Evolutionary conservation across 2,797 vertebrate genomes (phyloP).

Genomic region (Mergus octosetaceus): DNA sequence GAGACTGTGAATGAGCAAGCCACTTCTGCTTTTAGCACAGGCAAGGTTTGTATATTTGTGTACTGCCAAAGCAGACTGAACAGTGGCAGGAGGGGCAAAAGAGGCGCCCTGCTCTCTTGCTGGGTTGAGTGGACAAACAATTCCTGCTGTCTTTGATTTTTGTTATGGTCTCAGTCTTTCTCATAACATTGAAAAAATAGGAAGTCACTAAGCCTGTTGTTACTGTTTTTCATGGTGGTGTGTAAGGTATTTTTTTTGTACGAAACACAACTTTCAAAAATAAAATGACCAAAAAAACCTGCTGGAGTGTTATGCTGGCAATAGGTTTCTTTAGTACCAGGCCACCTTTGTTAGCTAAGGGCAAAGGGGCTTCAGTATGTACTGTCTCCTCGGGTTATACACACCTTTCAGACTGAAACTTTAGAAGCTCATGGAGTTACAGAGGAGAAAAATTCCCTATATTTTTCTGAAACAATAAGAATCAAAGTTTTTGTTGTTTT

Average conservation of each 20-base stretch:
- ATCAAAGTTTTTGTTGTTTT: background rate
- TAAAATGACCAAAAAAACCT: conserved; percentile 58
- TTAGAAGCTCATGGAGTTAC: background rate
- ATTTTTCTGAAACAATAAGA: background rate
- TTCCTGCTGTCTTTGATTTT: conserved; percentile 40
- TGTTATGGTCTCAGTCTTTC: conserved; percentile 43
- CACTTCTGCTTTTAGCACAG: background rate
- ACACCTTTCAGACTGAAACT: background rate
- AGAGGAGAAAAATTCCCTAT: background rate
- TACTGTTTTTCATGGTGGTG: conserved; percentile 64
- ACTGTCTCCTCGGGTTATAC: background rate
- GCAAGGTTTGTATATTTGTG: background rate
- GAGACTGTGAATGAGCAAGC: conserved; percentile 27
- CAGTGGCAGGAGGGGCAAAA: background rate
- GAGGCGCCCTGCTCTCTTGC: background rate
- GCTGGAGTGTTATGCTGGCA: background rate
- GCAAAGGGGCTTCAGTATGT: background rate
- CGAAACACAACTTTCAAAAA: conserved; percentile 74
- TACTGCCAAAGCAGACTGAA: background rate
- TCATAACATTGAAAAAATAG: conserved; percentile 20
- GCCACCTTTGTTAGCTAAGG: background rate
- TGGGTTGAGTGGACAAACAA: background rate
- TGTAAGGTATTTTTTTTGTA: conserved; percentile 78
- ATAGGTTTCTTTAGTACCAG: background rate
- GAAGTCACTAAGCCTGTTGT: conserved; percentile 41